A percentile compares a stretch with the other conserved stretches of the same genome.
Evolutionary conservation across 2,113 vertebrate genomes (phyloP).

Genomic region (Edolisoma coerulescens): DNA sequence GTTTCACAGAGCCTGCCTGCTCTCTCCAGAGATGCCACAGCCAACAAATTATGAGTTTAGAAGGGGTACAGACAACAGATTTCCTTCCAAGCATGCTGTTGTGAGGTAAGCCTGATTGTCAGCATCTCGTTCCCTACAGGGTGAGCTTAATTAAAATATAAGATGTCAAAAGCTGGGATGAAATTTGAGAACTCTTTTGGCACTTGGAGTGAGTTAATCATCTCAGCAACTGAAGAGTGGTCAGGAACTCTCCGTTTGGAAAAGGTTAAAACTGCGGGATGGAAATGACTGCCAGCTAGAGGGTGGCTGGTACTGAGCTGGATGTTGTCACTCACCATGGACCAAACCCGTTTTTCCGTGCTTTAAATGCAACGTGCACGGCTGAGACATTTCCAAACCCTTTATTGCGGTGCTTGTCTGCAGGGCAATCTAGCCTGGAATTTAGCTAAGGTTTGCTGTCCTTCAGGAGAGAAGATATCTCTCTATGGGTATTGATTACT

Average conservation of each 20-base stretch:
- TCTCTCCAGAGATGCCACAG: neutral
- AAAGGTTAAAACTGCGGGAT: neutral
- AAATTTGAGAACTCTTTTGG: neutral
- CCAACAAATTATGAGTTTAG: neutral
- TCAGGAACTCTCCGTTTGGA: neutral
- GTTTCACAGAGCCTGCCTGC: neutral
- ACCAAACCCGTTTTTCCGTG: accelerated
- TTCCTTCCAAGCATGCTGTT: neutral
- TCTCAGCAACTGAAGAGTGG: neutral
- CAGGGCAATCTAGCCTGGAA: neutral
- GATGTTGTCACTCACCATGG: accelerated
- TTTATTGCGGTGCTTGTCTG: neutral
- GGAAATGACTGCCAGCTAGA: neutral
- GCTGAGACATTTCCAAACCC: neutral
- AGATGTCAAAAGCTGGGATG: conserved; percentile 1
- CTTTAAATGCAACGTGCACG: accelerated
- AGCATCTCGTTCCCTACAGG: neutral
- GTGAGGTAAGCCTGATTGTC: neutral
- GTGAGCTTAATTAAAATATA: conserved; percentile 34
- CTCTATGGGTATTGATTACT: neutral
- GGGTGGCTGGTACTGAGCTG: neutral
- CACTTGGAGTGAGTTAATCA: neutral
- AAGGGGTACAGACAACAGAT: neutral
- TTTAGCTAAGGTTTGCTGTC: neutral
- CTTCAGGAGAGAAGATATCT: neutral